phyloP scores from a whole-genome alignment of 53 echinoderm and acorn worm genomes.

The Henricia sp. region DNA sequence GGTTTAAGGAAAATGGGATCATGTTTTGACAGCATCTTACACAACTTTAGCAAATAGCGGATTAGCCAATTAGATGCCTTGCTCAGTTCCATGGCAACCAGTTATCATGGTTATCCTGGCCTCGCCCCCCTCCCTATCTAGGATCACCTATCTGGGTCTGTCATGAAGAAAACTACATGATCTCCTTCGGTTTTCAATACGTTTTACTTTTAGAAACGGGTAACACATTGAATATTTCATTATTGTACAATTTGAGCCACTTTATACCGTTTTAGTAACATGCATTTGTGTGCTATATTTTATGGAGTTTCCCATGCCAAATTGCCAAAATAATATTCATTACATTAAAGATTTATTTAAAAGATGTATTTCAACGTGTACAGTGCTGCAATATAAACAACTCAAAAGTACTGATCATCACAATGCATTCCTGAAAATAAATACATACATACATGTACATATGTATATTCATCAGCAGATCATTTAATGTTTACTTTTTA shows the following conservation, averaged over 20 bases:
- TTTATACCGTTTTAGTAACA: slow-evolving; percentile 12
- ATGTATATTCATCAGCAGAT: slow-evolving; percentile 15
- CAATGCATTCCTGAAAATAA: slow-evolving; percentile 13
- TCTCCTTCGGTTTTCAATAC: slow-evolving; percentile 9
- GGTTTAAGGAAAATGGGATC: too few species aligned
- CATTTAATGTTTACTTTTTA: slow-evolving; percentile 13
- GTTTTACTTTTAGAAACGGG: slow-evolving; percentile 12
- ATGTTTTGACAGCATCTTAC: too few species aligned
- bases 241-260: slow-evolving; percentile 5
- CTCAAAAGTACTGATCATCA: too few species aligned
- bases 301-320: slow-evolving; percentile 15
- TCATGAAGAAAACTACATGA: slow-evolving; percentile 8
- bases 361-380: too few species aligned
- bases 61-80: too few species aligned
- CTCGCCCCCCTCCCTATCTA: too few species aligned
- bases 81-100: too few species aligned
- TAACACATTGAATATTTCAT: slow-evolving; percentile 14
- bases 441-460: slow-evolving; percentile 3
- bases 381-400: too few species aligned
- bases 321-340: slow-evolving; percentile 12
- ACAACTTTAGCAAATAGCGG: too few species aligned
- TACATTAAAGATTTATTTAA: slow-evolving; percentile 15
- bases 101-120: too few species aligned
- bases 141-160: neutral
- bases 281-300: slow-evolving; percentile 1